phyloP scores from a whole-genome alignment of 2,113 vertebrate species.

The Rhynchopsitta pachyrhyncha region DNA sequence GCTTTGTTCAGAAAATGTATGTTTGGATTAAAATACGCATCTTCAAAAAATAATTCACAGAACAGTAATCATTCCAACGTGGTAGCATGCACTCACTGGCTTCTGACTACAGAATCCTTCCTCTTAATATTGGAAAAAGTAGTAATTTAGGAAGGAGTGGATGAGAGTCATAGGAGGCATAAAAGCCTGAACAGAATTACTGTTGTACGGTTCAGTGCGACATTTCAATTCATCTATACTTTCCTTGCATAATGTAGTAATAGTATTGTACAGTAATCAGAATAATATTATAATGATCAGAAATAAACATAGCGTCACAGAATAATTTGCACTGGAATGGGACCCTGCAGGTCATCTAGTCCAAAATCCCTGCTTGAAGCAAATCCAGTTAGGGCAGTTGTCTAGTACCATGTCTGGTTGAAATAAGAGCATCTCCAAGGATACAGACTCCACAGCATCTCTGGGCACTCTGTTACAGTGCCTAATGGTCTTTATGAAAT shows the following conservation, averaged over 20 bases:
- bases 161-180: neutral
- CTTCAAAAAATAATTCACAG: neutral
- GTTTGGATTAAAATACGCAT: neutral
- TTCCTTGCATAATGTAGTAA: neutral
- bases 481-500: neutral
- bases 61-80: neutral
- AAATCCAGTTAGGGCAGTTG: neutral
- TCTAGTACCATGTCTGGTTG: fast-evolving
- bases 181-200: neutral
- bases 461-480: neutral
- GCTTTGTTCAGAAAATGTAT: neutral
- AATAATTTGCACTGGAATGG: neutral
- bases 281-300: neutral
- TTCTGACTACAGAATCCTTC: neutral
- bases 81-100: neutral
- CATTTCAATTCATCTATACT: neutral
- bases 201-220: neutral
- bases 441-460: neutral
- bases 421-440: neutral
- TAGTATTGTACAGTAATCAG: neutral
- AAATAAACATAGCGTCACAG: neutral
- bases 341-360: neutral
- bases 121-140: neutral
- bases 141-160: neutral
- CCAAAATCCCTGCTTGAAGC: neutral